Percentiles rank a stretch among this genome's conserved stretches.
Evolutionary conservation across 2,113 vertebrate species (phyloP).

Genomic region (Lophotis ruficrista): DNA sequence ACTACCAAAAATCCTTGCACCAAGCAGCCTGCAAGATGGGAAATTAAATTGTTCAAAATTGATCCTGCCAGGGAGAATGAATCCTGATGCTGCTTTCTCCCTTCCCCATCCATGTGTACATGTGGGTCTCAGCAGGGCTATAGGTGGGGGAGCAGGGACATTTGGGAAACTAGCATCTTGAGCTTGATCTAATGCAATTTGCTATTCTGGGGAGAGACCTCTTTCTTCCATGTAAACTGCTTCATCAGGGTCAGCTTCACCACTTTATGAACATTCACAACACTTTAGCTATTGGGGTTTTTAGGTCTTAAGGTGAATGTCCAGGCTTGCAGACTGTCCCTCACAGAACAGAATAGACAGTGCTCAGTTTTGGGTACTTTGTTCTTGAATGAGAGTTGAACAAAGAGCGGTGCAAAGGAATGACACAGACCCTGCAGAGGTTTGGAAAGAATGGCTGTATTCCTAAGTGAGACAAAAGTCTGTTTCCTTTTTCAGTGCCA

Average conservation of each 20-base stretch:
- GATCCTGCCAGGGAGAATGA: background rate
- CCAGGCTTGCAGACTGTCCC: background rate
- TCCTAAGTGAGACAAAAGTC: background rate
- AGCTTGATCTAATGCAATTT: background rate
- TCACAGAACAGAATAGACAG: background rate
- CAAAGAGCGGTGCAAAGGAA: accelerated
- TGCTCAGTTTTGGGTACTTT: background rate
- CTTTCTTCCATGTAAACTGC: background rate
- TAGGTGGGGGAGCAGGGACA: background rate
- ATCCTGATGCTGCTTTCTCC: background rate
- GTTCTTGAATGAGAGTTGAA: background rate
- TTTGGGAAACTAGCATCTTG: background rate
- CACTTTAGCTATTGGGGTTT: background rate
- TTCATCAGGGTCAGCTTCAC: background rate
- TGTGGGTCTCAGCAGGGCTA: background rate
- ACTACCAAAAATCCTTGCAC: background rate
- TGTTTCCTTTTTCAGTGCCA: background rate
- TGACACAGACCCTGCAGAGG: background rate
- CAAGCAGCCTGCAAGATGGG: background rate
- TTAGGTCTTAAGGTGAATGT: background rate
- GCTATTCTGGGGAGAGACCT: background rate
- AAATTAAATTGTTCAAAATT: background rate
- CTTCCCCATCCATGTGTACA: background rate
- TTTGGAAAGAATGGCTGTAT: background rate
- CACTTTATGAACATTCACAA: background rate